Evolutionary conservation across 2,797 vertebrate species (phyloP).

Genomic region (Siniperca scherzeri): DNA sequence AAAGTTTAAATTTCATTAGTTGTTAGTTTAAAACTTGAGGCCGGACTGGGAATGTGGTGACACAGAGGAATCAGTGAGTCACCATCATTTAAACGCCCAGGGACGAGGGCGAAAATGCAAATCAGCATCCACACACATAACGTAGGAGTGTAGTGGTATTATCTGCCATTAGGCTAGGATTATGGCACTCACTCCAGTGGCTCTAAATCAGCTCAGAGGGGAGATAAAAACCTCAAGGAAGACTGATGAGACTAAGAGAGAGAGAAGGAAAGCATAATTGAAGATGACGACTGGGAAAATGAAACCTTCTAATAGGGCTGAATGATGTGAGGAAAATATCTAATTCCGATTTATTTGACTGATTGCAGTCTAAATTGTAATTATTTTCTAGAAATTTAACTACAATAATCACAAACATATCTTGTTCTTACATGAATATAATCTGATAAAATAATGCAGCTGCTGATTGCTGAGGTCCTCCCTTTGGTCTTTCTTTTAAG

Average conservation of each 20-base stretch:
- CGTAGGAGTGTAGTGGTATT: conserved; percentile 21
- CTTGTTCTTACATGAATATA: not conserved
- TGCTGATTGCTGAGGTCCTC: not conserved
- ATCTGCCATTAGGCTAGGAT: conserved; percentile 50
- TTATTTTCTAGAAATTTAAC: not conserved
- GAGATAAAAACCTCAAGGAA: conserved; percentile 41
- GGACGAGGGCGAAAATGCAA: conserved; percentile 1
- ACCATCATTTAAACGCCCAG: conserved; percentile 23
- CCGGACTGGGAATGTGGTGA: conserved; percentile 14
- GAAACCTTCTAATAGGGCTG: not conserved
- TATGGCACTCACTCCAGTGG: conserved; percentile 56
- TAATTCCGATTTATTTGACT: not conserved
- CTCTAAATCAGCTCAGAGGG: conserved; percentile 47
- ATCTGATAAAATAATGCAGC: not conserved
- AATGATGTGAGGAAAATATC: not conserved
- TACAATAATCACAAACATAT: not conserved
- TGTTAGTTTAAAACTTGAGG: not conserved
- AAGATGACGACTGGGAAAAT: conserved; percentile 22
- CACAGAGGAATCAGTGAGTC: conserved; percentile 44
- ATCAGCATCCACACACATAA: conserved; percentile 2
- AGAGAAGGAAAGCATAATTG: conserved; percentile 20
- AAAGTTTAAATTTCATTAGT: conserved; percentile 41
- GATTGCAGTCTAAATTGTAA: not conserved
- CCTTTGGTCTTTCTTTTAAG: not conserved
- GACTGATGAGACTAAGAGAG: conserved; percentile 28